Conservation (phyloP, 1,140 invertebrate species). For the Rhynchophorus ferrugineus region DNA sequence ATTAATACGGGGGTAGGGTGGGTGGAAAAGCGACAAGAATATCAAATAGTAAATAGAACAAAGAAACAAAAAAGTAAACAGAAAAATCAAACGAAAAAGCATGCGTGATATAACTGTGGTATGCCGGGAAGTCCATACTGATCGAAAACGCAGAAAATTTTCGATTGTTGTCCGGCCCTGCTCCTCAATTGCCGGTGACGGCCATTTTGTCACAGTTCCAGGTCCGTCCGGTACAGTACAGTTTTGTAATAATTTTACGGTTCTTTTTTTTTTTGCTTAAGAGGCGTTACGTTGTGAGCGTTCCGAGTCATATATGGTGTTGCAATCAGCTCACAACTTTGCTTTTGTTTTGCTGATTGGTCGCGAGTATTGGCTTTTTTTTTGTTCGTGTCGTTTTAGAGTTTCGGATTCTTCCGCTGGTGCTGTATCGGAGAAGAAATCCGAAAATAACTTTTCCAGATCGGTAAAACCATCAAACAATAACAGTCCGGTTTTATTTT, state of each 20-base stretch:
- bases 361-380: background rate
- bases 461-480: background rate
- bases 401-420: constrained; percentile 57
- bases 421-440: constrained; percentile 73
- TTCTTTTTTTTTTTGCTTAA: background rate
- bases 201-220: constrained; percentile 23
- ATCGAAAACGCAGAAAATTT: constrained; percentile 15
- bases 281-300: background rate
- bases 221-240: constrained; percentile 1
- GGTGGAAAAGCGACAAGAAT: background rate
- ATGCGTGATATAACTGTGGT: constrained; percentile 15
- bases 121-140: constrained; percentile 11
- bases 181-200: constrained; percentile 11
- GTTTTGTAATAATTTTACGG: constrained; percentile 2
- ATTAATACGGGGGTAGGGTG: no score
- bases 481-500: background rate
- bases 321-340: background rate
- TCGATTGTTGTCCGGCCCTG: constrained; percentile 16
- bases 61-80: background rate
- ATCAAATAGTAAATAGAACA: background rate
- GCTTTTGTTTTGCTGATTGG: constrained; percentile 6
- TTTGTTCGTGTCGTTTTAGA: no score
- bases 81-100: no score
- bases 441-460: constrained; percentile 37
- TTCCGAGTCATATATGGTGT: background rate